phyloP scores from a whole-genome alignment of 2,797 vertebrate species.

The Thalassophryne amazonica region DNA sequence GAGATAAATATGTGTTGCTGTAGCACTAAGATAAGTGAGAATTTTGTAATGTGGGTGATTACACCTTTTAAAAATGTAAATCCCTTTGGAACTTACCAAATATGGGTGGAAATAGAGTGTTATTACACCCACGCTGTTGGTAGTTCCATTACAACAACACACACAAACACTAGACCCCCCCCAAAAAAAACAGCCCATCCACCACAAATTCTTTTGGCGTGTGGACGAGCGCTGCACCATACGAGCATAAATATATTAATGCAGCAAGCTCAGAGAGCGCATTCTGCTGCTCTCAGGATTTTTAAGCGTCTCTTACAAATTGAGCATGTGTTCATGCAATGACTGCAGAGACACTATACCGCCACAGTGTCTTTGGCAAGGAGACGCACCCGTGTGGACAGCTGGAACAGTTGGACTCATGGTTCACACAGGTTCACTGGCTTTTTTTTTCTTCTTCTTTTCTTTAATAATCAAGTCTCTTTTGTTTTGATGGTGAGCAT shows the following conservation, averaged over 20 bases:
- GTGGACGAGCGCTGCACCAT: not conserved
- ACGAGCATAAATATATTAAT: conserved; percentile 40
- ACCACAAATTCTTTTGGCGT: conserved; percentile 1
- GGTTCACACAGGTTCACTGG: too few species aligned
- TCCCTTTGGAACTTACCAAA: conserved; percentile 22
- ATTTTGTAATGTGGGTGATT: conserved; percentile 6
- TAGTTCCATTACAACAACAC: conserved; percentile 22
- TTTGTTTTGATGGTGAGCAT: conserved; percentile 28
- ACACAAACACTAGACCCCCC: conserved; percentile 2
- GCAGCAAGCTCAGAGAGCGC: conserved; percentile 7
- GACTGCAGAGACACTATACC: conserved; percentile 10
- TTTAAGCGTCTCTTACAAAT: conserved; percentile 12
- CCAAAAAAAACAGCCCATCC: conserved; percentile 12
- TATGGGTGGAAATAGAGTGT: conserved; percentile 43
- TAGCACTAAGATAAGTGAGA: not conserved
- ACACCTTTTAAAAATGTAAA: conserved; percentile 35
- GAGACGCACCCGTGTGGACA: conserved; percentile 85
- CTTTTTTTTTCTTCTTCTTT: too few species aligned
- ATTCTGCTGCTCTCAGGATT: conserved; percentile 8
- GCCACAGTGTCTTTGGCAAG: conserved; percentile 43
- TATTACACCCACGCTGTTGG: conserved; percentile 37
- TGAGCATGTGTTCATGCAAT: conserved; percentile 1
- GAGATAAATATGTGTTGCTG: too few species aligned
- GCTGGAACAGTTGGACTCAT: conserved; percentile 85
- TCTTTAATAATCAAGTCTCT: too few species aligned